Conservation (phyloP, 2,797 vertebrate species). For the Helostoma temminkii region DNA sequence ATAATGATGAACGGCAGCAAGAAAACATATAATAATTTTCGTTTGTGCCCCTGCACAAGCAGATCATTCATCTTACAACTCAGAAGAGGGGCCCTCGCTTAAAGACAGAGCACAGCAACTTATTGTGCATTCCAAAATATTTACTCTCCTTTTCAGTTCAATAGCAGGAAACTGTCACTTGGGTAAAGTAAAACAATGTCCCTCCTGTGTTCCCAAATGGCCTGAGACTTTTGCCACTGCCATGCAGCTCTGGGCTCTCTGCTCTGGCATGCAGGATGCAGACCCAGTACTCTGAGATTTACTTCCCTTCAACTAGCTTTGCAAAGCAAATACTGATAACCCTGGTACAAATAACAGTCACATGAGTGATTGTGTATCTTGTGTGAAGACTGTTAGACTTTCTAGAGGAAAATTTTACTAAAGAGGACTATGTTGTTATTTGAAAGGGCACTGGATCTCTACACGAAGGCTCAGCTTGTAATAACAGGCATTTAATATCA, state of each 20-base stretch:
- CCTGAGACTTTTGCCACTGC: conserved; percentile 14
- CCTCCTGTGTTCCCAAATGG: conserved; percentile 23
- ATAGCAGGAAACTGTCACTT: conserved; percentile 66
- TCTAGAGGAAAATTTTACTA: too few relatives aligned
- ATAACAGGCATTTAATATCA: too few relatives aligned
- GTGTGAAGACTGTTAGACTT: background rate
- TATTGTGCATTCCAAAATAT: conserved; percentile 43
- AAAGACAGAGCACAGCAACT: conserved; percentile 9
- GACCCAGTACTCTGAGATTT: conserved; percentile 32
- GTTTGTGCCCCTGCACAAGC: background rate
- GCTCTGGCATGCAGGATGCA: conserved; percentile 37
- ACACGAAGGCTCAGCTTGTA: too few relatives aligned
- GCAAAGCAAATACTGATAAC: conserved; percentile 28
- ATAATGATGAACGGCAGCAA: background rate
- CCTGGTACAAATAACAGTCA: conserved; percentile 8
- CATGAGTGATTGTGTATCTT: background rate
- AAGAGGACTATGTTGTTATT: too few relatives aligned
- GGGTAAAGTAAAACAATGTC: conserved; percentile 55
- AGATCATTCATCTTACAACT: background rate
- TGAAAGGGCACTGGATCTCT: background rate
- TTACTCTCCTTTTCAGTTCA: conserved; percentile 45
- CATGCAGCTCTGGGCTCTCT: conserved; percentile 17
- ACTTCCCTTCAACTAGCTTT: conserved; percentile 22
- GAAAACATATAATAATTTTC: background rate
- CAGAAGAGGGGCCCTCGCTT: background rate